Conservation (phyloP, 2,888 invertebrate genomes). For the Troides oblongomaculatus region DNA sequence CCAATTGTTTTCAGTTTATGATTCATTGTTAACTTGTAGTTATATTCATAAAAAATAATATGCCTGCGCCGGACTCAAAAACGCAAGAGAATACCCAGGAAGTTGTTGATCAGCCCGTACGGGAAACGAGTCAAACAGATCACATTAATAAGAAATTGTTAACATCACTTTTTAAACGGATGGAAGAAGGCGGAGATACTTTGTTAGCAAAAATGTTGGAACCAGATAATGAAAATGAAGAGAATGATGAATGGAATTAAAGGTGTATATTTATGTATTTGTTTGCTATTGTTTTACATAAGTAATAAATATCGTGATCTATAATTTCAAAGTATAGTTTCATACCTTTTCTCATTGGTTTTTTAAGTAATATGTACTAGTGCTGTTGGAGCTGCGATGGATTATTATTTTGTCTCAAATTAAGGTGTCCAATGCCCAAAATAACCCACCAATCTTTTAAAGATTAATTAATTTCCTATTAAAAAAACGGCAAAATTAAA, state of each 20-base stretch:
- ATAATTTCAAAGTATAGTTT: neutral
- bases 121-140: conserved; percentile 83
- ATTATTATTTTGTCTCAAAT: too few relatives aligned
- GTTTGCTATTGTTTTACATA: neutral
- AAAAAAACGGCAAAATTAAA: too few relatives aligned
- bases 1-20: conserved; percentile 3
- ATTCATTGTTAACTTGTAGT: neutral
- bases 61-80: conserved; percentile 62
- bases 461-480: too few relatives aligned
- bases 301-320: neutral
- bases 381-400: too few relatives aligned
- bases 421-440: too few relatives aligned
- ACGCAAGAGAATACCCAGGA: conserved; percentile 49
- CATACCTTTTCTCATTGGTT: too few relatives aligned
- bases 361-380: too few relatives aligned
- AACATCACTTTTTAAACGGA: conserved; percentile 80
- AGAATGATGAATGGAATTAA: conserved; percentile 61
- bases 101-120: conserved; percentile 42
- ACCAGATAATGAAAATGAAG: conserved; percentile 51
- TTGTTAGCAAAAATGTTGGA: conserved; percentile 56
- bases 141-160: conserved; percentile 83
- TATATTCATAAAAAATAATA: conserved; percentile 33
- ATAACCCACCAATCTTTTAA: too few relatives aligned
- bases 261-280: neutral
- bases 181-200: conserved; percentile 73